phyloP scores from a whole-genome alignment of 2,797 vertebrate genomes.

The Sparidentex hasta region DNA sequence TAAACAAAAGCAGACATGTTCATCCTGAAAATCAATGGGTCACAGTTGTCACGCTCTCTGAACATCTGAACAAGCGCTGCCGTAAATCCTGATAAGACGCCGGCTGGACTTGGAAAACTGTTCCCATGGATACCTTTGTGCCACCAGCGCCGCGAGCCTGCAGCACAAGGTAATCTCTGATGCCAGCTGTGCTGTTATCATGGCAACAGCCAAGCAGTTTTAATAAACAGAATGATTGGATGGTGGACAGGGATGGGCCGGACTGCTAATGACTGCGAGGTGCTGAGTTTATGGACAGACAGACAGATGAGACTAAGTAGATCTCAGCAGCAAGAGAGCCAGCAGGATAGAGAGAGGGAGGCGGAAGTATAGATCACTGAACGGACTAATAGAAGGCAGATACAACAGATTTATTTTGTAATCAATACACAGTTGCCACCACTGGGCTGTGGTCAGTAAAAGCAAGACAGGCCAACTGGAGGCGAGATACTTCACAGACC shows the following conservation, averaged over 20 bases:
- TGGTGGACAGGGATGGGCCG: neutral
- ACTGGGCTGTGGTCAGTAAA: neutral
- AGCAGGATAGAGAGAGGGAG: neutral
- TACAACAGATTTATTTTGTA: neutral
- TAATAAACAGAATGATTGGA: slow-evolving; percentile 40
- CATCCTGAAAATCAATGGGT: slow-evolving; percentile 48
- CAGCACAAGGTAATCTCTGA: slow-evolving; percentile 33
- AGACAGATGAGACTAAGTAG: neutral
- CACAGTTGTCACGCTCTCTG: slow-evolving; percentile 24
- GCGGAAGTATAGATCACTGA: neutral
- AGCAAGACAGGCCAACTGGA: slow-evolving; percentile 10
- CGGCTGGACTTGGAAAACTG: slow-evolving; percentile 32
- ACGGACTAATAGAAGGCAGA: neutral
- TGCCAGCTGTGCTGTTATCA: slow-evolving; percentile 66
- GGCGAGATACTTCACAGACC: neutral
- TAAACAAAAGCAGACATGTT: neutral
- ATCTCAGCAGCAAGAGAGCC: neutral
- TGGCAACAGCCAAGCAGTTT: slow-evolving; percentile 47
- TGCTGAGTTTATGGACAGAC: slow-evolving; percentile 3
- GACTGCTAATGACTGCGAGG: slow-evolving; percentile 15
- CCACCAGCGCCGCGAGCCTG: slow-evolving; percentile 37
- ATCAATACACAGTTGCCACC: neutral
- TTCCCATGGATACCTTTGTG: slow-evolving; percentile 50
- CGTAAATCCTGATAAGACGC: slow-evolving; percentile 42
- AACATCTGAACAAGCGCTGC: slow-evolving; percentile 29